phyloP scores from a whole-genome alignment of 2,113 vertebrate genomes.

The Cinclus mexicanus region DNA sequence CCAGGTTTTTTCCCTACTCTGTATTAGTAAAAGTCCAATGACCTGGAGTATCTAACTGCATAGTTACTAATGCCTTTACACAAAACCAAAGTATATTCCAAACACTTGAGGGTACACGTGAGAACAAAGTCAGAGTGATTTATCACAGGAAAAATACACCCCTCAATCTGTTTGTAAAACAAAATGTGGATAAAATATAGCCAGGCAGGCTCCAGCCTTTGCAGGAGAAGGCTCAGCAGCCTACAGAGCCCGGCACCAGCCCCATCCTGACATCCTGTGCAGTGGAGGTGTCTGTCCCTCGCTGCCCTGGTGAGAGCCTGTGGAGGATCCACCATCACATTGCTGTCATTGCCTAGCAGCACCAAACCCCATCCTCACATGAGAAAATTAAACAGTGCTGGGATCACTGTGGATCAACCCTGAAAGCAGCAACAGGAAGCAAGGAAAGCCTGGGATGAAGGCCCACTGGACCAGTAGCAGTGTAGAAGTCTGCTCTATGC shows the following conservation, averaged over 20 bases:
- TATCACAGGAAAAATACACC: not conserved
- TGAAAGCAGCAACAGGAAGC: not conserved
- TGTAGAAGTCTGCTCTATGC: not conserved
- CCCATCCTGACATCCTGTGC: not conserved
- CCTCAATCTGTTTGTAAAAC: not conserved
- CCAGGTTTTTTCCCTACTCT: not conserved
- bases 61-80: not conserved
- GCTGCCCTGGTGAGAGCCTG: not conserved
- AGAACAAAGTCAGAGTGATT: not conserved
- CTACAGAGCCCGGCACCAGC: not conserved
- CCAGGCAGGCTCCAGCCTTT: not conserved
- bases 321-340: not conserved
- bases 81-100: not conserved
- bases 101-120: not conserved
- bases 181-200: not conserved
- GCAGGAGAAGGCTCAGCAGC: not conserved
- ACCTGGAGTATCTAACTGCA: not conserved
- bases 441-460: not conserved
- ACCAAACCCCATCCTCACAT: not conserved
- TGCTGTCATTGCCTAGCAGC: not conserved
- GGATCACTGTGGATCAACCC: not conserved
- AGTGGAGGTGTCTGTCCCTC: not conserved
- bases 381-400: not conserved
- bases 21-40: not conserved
- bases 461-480: not conserved